phyloP scores from a whole-genome alignment of 2,888 invertebrate species.

The Dolichopus griseipennis region DNA sequence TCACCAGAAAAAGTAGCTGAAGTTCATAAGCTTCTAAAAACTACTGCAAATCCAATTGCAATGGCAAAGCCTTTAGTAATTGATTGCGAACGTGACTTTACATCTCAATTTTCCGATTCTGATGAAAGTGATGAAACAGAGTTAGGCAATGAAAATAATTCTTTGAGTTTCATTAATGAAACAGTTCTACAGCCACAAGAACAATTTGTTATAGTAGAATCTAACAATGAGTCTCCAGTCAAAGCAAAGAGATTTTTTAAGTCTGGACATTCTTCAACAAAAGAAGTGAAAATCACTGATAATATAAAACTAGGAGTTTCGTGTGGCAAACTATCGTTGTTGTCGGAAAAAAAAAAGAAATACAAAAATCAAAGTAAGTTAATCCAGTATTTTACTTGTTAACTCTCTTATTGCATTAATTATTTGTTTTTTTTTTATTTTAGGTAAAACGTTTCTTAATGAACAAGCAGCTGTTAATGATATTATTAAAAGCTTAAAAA shows the following conservation, averaged over 20 bases:
- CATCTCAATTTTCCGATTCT: not conserved
- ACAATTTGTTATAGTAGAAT: too few relatives aligned
- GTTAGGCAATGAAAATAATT: conserved; percentile 17
- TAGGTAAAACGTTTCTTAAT: conserved; percentile 32
- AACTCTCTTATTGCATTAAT: too few relatives aligned
- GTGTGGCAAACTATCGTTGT: conserved; percentile 33
- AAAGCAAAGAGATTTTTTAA: conserved; percentile 37
- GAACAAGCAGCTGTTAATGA: conserved; percentile 40
- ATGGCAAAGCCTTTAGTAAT: conserved; percentile 36
- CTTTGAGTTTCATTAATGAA: too few relatives aligned
- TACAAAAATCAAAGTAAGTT: not conserved
- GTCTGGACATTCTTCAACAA: conserved; percentile 29
- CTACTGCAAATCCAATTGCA: conserved; percentile 35
- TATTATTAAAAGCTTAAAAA: conserved; percentile 35
- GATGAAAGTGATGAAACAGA: conserved; percentile 19
- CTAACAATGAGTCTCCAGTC: not conserved
- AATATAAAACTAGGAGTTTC: conserved; percentile 35
- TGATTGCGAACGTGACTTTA: conserved; percentile 24
- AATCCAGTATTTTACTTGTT: too few relatives aligned
- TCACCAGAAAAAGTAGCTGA: conserved; percentile 34
- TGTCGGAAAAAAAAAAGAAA: conserved; percentile 22
- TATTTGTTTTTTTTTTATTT: conserved; percentile 17
- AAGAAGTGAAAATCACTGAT: conserved; percentile 36
- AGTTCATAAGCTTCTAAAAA: conserved; percentile 33
- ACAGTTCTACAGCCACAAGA: too few relatives aligned